Conservation (phyloP, 2,113 vertebrate species). For the Myrmophylax atrothorax region DNA sequence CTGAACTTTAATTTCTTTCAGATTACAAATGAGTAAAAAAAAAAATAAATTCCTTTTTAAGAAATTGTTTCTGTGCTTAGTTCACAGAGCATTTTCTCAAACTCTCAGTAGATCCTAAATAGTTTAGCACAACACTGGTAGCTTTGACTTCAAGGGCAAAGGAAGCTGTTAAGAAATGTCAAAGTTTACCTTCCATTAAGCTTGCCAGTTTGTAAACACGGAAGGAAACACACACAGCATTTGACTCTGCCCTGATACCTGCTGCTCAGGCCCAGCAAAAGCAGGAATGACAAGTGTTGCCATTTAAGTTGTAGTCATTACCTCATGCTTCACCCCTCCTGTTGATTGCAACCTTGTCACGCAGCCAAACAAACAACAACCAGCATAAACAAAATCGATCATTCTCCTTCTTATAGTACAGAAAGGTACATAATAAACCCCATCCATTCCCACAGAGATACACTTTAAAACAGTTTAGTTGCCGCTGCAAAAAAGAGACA, state of each 20-base stretch:
- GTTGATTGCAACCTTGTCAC: constrained; percentile 73
- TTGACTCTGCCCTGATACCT: constrained; percentile 25
- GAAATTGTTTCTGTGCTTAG: neutral
- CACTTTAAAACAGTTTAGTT: constrained; percentile 38
- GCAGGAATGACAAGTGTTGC: constrained; percentile 49
- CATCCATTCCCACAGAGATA: constrained; percentile 58
- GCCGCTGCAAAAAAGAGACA: constrained; percentile 11
- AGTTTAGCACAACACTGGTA: neutral
- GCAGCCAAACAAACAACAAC: constrained; percentile 70
- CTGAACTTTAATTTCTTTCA: neutral
- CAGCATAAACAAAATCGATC: constrained; percentile 58
- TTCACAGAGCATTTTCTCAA: neutral
- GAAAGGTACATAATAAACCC: constrained; percentile 55
- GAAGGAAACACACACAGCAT: constrained; percentile 16
- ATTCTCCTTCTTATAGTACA: constrained; percentile 45
- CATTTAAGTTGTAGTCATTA: constrained; percentile 62
- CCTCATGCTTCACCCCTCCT: constrained; percentile 61
- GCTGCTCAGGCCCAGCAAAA: constrained; percentile 33
- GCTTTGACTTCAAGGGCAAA: neutral
- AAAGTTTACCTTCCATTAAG: neutral
- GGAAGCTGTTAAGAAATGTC: neutral
- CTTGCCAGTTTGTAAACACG: constrained; percentile 20
- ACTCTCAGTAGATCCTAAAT: constrained; percentile 40
- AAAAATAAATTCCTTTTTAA: neutral
- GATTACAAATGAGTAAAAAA: neutral